Evolutionary conservation across 1,140 invertebrate genomes (phyloP).

Genomic region (Bombus superbus): DNA sequence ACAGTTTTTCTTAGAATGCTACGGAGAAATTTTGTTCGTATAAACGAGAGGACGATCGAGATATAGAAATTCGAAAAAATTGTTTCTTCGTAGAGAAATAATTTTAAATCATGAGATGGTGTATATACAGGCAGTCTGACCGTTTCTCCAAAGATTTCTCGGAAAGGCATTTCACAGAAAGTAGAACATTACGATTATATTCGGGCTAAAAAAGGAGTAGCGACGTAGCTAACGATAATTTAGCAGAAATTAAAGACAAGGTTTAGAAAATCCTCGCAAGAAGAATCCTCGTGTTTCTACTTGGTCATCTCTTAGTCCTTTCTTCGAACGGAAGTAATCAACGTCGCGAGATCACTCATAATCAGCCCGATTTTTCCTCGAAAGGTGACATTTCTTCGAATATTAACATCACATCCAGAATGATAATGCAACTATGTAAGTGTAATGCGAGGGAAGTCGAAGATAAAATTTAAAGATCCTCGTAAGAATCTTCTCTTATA

Average conservation of each 20-base stretch:
- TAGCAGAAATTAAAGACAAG: not conserved
- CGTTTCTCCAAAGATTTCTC: not conserved
- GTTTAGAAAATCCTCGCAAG: not conserved
- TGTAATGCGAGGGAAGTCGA: not conserved
- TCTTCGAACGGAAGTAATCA: conserved; percentile 21
- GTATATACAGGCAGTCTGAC: not conserved
- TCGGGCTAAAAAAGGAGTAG: not conserved
- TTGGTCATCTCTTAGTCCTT: not conserved
- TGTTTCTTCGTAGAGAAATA: too few relatives aligned
- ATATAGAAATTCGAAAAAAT: too few relatives aligned
- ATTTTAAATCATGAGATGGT: too few relatives aligned
- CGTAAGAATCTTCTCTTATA: too few relatives aligned
- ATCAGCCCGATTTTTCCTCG: conserved; percentile 11
- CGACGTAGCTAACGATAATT: not conserved
- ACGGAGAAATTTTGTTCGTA: too few relatives aligned
- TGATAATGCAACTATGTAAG: not conserved
- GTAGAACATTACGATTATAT: not conserved
- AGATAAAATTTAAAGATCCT: not conserved
- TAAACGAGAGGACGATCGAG: too few relatives aligned
- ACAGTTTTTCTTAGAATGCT: too few relatives aligned
- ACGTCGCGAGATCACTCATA: not conserved
- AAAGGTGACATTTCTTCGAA: conserved; percentile 1
- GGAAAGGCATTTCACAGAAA: not conserved
- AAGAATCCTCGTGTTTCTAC: not conserved
- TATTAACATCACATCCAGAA: not conserved